A percentile compares a stretch with the other conserved stretches of the same genome.
Conservation (phyloP, 1,140 invertebrate genomes). For the Seison nebaliae region DNA sequence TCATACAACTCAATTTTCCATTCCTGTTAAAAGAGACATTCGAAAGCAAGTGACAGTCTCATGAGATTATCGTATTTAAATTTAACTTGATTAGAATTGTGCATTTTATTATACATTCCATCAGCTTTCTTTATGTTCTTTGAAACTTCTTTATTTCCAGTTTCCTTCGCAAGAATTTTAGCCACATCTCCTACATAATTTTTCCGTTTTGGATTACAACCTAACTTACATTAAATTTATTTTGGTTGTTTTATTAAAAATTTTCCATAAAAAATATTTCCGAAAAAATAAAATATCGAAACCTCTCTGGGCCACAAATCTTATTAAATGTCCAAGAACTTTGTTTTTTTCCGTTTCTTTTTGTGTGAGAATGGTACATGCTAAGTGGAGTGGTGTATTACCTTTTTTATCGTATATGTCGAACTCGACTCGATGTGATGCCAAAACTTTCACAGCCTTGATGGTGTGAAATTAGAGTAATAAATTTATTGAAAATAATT, state of each 20-base stretch:
- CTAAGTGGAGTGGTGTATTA: conserved; percentile 23
- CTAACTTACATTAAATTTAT: conserved; percentile 14
- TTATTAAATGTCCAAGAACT: too few relatives aligned
- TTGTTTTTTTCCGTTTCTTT: too few relatives aligned
- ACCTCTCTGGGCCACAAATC: too few relatives aligned
- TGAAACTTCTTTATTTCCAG: conserved; percentile 22
- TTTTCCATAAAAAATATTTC: too few relatives aligned
- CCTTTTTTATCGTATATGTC: conserved; percentile 20
- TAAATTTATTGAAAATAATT: background rate
- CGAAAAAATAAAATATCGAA: too few relatives aligned
- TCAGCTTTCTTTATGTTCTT: conserved; percentile 27
- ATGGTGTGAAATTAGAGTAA: background rate
- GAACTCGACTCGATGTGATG: conserved; percentile 25
- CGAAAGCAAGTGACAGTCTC: background rate
- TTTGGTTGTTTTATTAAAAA: too few relatives aligned
- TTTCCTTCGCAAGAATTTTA: conserved; percentile 24
- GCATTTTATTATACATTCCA: conserved; percentile 22
- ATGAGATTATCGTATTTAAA: background rate
- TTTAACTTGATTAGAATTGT: conserved; percentile 23
- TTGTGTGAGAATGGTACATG: too few relatives aligned
- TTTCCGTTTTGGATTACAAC: conserved; percentile 28
- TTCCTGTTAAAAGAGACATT: background rate
- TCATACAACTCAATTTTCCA: conserved; percentile 27
- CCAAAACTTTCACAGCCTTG: conserved; percentile 17
- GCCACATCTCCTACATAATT: conserved; percentile 23